Evolutionary conservation across 2,888 invertebrate genomes (phyloP), one percentile per base, ranked within the genome.

Genomic region (Drosophila neotestacea): DNA sequence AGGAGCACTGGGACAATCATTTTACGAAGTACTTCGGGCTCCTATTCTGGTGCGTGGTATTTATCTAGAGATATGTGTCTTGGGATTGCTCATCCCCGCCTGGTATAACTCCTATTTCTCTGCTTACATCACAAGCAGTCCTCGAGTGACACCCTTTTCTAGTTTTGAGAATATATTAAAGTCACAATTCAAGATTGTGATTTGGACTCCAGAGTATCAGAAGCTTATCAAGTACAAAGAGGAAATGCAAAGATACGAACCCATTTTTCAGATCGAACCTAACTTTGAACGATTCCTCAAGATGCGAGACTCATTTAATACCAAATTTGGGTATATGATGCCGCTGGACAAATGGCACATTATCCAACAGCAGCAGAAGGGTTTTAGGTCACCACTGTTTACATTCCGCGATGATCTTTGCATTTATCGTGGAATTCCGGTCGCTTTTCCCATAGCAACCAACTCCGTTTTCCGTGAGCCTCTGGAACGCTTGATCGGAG

Each of bases 51-150:
- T 63, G n/a, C 48, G 56, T 10, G 63, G 63, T 13, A 56, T 63
- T 11, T 63, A 63, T 22, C 44, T 90, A n/a, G 63, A 81, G 58
- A 90, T 90, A 11, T 90, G 87, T 48, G 32, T 85, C 0, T 47
- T 90, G n/a, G 90, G 91, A 1, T 84, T 91, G 3, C 48, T 90
- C 1, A 61, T 90, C 6, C 88, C 89, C 22, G 83, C 90, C 4
- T 80, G 81, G 41, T 91, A 89, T 44, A 91, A 89, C 54, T 79
- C 89, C 0, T 86, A 86, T 56, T 86, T 86, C 46, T 83, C 90
- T 4, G 79, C 89, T 0, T 91, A 84, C 56, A 47, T 63, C 4
- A 63, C 56, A 4, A 63, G 48, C 7, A n/a, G 11, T 7, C 63
- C 34, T 4, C 30, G 39, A 0, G 13, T 70, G 4, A 30, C 79